A percentile compares a stretch with the other conserved stretches of the same genome.
Conservation (phyloP, 1,140 invertebrate species). For the Marisa cornuarietis region DNA sequence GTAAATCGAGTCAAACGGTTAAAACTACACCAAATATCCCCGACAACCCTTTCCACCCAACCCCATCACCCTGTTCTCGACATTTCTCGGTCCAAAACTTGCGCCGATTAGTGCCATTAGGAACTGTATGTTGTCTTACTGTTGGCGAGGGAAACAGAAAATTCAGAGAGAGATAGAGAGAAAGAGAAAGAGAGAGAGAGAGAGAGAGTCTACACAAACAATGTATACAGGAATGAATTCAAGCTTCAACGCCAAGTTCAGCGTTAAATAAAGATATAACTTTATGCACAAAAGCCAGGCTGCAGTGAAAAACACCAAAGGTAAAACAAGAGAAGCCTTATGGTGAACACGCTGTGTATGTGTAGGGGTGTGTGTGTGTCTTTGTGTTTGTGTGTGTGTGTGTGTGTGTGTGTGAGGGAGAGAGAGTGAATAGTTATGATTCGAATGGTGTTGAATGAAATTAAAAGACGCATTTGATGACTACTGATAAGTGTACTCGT, state of each 20-base stretch:
- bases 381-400: no score
- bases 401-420: no score
- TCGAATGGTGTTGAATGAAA: background rate
- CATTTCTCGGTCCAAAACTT: background rate
- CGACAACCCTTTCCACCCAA: background rate
- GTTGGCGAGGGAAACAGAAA: background rate
- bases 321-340: no score
- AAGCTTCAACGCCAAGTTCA: background rate
- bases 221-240: background rate
- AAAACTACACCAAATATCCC: background rate
- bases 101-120: no score
- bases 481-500: no score
- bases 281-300: no score
- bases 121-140: background rate
- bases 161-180: constrained; percentile 6
- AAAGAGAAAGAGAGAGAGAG: constrained; percentile 6
- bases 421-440: background rate
- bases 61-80: background rate
- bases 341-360: no score
- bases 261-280: background rate
- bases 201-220: constrained; percentile 4
- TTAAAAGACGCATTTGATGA: background rate
- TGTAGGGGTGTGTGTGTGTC: no score
- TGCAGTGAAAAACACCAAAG: no score
- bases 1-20: background rate